Conservation (phyloP, 2,797 vertebrate species). For the Chaenodraco wilsoni region DNA sequence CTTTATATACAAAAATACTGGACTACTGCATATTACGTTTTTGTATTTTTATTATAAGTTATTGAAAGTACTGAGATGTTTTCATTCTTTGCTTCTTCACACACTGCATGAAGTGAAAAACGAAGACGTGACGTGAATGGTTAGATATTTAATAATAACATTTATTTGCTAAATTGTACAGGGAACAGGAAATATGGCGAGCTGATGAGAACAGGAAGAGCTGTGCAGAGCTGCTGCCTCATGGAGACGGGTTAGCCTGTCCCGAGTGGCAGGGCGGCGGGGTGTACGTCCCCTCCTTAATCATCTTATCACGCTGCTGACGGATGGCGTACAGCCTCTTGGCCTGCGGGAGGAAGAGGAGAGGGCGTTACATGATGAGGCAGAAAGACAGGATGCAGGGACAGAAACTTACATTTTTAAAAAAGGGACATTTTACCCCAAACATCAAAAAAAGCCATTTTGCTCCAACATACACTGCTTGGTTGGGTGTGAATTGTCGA, state of each 20-base stretch:
- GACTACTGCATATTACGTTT: no score
- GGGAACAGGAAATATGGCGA: conserved; percentile 54
- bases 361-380: background rate
- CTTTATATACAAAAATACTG: no score
- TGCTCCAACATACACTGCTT: no score
- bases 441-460: no score
- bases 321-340: conserved; percentile 78
- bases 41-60: no score
- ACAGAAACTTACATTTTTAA: no score
- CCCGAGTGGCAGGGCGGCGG: conserved; percentile 83
- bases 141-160: conserved; percentile 27
- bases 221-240: conserved; percentile 43
- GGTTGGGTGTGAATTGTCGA: no score
- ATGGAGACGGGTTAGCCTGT: conserved; percentile 69
- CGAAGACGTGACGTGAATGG: background rate
- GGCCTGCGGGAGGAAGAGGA: conserved; percentile 69
- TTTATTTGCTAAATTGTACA: conserved; percentile 78
- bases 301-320: conserved; percentile 86
- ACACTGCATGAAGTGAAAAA: background rate
- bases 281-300: conserved; percentile 90
- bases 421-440: no score
- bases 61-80: background rate
- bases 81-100: background rate
- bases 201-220: conserved; percentile 59
- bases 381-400: background rate